These are phyloP conservation scores for Colius striatus DNA, from an alignment of 2,113 vertebrate species.

Conservation along the genomic window DNA sequence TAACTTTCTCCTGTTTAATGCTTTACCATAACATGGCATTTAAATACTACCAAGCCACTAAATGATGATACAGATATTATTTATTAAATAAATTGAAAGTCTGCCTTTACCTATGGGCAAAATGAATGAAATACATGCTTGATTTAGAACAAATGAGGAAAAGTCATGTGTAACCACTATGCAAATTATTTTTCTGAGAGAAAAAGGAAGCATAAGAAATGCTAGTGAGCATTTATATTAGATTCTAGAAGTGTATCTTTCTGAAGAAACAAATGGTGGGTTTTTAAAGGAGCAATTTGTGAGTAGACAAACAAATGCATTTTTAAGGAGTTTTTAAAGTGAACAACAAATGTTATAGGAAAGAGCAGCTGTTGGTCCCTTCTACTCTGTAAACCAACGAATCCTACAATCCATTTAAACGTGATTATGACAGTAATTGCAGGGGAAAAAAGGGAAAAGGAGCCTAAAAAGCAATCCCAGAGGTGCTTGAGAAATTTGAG, in stretches of 20 bases:
- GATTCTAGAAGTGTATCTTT: slow-evolving; percentile 33
- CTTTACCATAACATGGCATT: slow-evolving; percentile 42
- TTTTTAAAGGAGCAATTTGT: slow-evolving; percentile 33
- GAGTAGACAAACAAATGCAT: slow-evolving; percentile 21
- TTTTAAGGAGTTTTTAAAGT: slow-evolving; percentile 48
- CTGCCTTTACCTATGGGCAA: slow-evolving; percentile 31
- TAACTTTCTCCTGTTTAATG: slow-evolving; percentile 26
- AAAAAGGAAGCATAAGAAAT: slow-evolving; percentile 53
- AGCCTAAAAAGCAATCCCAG: neutral
- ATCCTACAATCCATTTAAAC: neutral
- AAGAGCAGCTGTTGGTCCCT: neutral
- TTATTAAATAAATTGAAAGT: slow-evolving; percentile 65
- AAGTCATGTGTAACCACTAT: slow-evolving; percentile 53
- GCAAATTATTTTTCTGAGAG: slow-evolving; percentile 51
- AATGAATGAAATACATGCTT: slow-evolving; percentile 53
- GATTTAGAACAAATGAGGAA: slow-evolving; percentile 71
- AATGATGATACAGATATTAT: slow-evolving; percentile 37
- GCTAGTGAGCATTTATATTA: slow-evolving; percentile 20
- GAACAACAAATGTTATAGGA: neutral
- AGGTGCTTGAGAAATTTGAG: neutral
- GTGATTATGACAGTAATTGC: neutral
- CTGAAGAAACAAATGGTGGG: slow-evolving; percentile 8
- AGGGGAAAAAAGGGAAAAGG: neutral
- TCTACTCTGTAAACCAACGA: neutral
- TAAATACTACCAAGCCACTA: slow-evolving; percentile 41